Percentiles rank a stretch among this genome's conserved stretches.
Evolutionary conservation across 2,888 invertebrate genomes (phyloP).

Genomic region (Cryptocephalus primarius): DNA sequence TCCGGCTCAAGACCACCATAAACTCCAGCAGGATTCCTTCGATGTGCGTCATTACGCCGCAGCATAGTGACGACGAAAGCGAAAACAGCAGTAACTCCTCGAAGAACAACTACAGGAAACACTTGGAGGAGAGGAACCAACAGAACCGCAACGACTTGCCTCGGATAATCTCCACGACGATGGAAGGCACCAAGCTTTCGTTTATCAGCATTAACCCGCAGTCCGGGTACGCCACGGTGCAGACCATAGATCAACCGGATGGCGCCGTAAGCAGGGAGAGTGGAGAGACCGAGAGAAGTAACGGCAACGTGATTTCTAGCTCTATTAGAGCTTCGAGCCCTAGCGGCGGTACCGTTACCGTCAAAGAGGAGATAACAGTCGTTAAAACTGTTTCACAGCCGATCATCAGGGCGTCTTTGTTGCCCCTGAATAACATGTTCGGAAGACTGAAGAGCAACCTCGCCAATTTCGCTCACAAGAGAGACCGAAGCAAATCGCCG

Average conservation of each 20-base stretch:
- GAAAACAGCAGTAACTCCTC: slow-evolving; percentile 32
- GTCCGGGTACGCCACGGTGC: slow-evolving; percentile 34
- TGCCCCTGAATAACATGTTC: slow-evolving; percentile 62
- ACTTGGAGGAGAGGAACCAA: slow-evolving; percentile 17
- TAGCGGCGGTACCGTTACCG: slow-evolving; percentile 30
- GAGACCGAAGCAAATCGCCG: slow-evolving; percentile 42
- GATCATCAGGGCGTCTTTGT: slow-evolving; percentile 38
- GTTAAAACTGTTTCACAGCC: slow-evolving; percentile 23
- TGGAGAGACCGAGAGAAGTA: slow-evolving; percentile 4
- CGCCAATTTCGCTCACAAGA: slow-evolving; percentile 24
- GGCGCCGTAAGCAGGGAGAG: slow-evolving; percentile 2
- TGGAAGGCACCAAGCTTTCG: slow-evolving; percentile 21
- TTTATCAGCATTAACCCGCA: slow-evolving; percentile 32
- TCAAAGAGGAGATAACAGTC: slow-evolving; percentile 15
- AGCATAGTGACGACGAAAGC: slow-evolving; percentile 77
- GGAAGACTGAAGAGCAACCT: slow-evolving; percentile 50
- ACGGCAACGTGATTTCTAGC: slow-evolving; percentile 7
- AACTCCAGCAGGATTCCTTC: slow-evolving; percentile 82
- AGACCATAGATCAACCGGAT: slow-evolving; percentile 23
- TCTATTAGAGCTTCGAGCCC: slow-evolving; percentile 30
- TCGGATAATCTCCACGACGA: slow-evolving; percentile 16
- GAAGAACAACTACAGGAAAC: slow-evolving; percentile 14
- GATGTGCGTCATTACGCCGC: slow-evolving; percentile 84
- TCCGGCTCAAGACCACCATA: slow-evolving; percentile 76
- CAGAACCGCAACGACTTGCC: slow-evolving; percentile 10